These are phyloP conservation scores for Alosa sapidissima DNA, from an alignment of 2,797 vertebrate genomes.

Conservation along the genomic window DNA sequence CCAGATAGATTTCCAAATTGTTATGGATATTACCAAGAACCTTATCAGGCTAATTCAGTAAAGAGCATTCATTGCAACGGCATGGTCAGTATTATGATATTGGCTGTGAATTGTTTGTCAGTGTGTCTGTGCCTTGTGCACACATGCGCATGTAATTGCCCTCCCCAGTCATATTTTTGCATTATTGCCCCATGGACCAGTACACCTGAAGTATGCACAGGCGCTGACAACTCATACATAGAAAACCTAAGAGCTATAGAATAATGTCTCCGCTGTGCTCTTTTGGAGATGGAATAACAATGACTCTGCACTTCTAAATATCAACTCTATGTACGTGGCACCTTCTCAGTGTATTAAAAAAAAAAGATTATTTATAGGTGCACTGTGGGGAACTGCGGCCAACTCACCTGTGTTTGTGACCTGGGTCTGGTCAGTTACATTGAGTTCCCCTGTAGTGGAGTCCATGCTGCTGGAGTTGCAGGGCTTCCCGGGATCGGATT, in stretches of 20 bases:
- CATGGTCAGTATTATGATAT: neutral
- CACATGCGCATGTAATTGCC: neutral
- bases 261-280: neutral
- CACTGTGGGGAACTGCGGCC: neutral
- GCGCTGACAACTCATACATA: neutral
- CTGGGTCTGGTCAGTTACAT: neutral
- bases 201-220: neutral
- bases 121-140: too few relatives aligned
- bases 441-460: conserved; percentile 29
- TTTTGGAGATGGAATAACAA: conserved; percentile 22
- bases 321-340: neutral
- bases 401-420: neutral
- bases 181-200: neutral
- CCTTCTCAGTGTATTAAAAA: neutral
- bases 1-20: neutral
- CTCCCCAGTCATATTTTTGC: neutral
- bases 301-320: conserved; percentile 16
- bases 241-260: neutral
- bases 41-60: neutral
- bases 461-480: conserved; percentile 36
- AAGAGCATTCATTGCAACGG: neutral
- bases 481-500: conserved; percentile 41
- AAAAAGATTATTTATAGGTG: neutral
- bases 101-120: neutral
- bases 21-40: neutral